Conservation (phyloP, 2,888 invertebrate species). For the Lamellibrachia satsuma region DNA sequence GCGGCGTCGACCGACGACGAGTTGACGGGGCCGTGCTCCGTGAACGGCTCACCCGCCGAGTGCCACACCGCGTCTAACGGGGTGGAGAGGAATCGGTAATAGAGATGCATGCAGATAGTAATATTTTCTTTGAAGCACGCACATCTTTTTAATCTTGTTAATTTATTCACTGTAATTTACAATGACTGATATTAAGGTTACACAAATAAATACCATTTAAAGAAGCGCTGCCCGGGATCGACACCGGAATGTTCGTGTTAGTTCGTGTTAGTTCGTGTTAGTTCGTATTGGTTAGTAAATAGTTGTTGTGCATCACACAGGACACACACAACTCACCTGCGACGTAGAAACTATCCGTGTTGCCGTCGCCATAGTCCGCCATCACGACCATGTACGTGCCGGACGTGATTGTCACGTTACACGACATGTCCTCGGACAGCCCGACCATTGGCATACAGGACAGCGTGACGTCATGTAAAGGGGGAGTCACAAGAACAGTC, state of each 20-base stretch:
- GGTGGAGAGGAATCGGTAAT: background rate
- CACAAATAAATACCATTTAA: no score
- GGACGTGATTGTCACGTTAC: conserved; percentile 50
- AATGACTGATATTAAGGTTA: no score
- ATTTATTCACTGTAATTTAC: no score
- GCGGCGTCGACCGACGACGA: background rate
- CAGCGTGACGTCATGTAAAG: conserved; percentile 46
- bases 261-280: no score
- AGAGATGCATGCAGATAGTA: no score
- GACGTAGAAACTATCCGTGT: background rate
- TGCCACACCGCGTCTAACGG: background rate
- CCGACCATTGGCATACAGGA: conserved; percentile 55
- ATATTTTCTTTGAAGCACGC: no score
- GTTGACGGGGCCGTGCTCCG: background rate
- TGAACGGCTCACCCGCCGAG: conserved; percentile 3
- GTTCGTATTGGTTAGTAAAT: background rate
- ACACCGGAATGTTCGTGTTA: no score
- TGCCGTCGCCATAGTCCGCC: conserved; percentile 21
- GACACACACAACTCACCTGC: background rate
- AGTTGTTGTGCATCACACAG: background rate
- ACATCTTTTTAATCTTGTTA: no score
- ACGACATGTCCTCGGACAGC: conserved; percentile 53
- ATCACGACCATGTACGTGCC: conserved; percentile 47
- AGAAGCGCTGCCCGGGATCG: no score
- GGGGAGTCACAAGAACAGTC: conserved; percentile 50